These are phyloP conservation scores for Phylloscopus trochilus DNA, from an alignment of 2,113 vertebrate species.

Conservation along the genomic window DNA sequence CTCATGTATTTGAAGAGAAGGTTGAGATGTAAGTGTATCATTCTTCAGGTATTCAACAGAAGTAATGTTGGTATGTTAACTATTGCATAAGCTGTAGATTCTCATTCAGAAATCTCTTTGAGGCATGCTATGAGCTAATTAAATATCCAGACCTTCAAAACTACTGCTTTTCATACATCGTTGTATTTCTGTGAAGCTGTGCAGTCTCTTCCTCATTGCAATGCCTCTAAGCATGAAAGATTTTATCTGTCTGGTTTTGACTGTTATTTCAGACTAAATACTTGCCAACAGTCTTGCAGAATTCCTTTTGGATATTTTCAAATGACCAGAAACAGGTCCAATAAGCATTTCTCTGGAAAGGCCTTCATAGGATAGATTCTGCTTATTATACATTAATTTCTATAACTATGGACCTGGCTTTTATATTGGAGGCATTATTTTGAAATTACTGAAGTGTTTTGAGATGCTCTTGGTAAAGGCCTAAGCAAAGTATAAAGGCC, in stretches of 20 bases:
- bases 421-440: slow-evolving; percentile 41
- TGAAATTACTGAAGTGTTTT: slow-evolving; percentile 56
- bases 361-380: not conserved
- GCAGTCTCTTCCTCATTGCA: not conserved
- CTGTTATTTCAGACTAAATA: not conserved
- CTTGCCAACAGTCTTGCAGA: not conserved
- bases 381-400: not conserved
- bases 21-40: not conserved
- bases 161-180: not conserved
- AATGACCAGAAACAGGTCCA: not conserved
- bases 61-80: not conserved
- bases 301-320: not conserved
- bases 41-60: not conserved
- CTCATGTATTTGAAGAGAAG: not conserved
- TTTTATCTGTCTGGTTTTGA: not conserved
- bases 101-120: not conserved
- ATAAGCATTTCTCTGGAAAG: not conserved
- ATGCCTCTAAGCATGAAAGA: not conserved
- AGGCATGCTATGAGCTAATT: not conserved
- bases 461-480: slow-evolving; percentile 32
- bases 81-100: not conserved
- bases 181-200: not conserved
- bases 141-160: not conserved
- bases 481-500: slow-evolving; percentile 67
- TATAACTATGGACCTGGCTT: not conserved